Evolutionary conservation across 2,888 invertebrate genomes (phyloP).

Genomic region (Lasius platythorax): DNA sequence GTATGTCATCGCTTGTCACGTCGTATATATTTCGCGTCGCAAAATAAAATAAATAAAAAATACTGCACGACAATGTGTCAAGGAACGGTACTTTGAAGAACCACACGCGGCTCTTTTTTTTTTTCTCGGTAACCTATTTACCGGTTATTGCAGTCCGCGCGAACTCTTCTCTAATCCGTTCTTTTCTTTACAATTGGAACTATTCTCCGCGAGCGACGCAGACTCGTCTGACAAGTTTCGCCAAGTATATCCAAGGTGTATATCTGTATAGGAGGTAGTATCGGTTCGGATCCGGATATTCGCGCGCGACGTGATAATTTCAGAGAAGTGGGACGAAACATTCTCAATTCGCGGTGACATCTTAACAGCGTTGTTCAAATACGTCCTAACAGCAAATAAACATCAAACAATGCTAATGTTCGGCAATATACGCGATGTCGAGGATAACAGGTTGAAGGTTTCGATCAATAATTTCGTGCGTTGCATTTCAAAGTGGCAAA

Average conservation of each 20-base stretch:
- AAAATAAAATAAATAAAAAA: constrained; percentile 12
- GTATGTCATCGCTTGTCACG: neutral
- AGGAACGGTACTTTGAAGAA: neutral
- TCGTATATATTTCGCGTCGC: neutral
- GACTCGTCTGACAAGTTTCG: constrained; percentile 14
- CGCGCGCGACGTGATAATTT: neutral
- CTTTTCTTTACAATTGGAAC: constrained; percentile 12
- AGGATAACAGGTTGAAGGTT: neutral
- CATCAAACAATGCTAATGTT: neutral
- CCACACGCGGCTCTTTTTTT: neutral
- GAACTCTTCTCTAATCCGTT: constrained; percentile 30
- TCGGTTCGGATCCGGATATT: neutral
- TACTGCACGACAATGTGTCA: neutral
- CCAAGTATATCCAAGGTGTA: neutral
- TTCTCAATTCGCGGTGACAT: neutral
- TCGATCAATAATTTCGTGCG: neutral
- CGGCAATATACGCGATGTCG: neutral
- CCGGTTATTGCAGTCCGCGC: neutral
- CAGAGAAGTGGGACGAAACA: neutral
- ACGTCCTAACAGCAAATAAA: neutral
- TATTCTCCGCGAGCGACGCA: neutral
- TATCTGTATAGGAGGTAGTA: neutral
- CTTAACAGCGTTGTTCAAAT: neutral
- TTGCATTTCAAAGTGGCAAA: neutral
- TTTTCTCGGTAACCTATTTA: neutral